Conservation (phyloP, 2,888 invertebrate genomes). For the Meiosimyza platycephala region DNA sequence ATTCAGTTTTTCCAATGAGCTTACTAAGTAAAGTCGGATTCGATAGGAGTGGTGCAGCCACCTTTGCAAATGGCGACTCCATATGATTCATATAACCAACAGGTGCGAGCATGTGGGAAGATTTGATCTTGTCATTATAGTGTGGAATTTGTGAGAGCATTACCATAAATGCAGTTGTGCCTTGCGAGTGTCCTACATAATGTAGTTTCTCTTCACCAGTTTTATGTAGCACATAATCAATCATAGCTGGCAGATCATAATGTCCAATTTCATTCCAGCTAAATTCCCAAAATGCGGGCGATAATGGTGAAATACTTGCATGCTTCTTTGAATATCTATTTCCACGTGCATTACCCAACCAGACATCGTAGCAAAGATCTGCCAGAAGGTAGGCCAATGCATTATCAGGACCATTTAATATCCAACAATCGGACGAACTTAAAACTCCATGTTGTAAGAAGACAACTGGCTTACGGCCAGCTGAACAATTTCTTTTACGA, state of each 20-base stretch:
- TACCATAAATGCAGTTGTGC: constrained; percentile 46
- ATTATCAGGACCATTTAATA: constrained; percentile 47
- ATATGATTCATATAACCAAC: constrained; percentile 68
- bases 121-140: constrained; percentile 46
- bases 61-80: constrained; percentile 60
- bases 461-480: constrained; percentile 49
- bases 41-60: constrained; percentile 59
- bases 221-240: constrained; percentile 46
- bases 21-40: constrained; percentile 36
- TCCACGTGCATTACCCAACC: constrained; percentile 54
- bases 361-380: constrained; percentile 55
- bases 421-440: constrained; percentile 49
- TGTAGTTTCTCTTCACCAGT: constrained; percentile 44
- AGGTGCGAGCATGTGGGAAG: constrained; percentile 50
- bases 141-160: constrained; percentile 40
- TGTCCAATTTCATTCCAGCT: constrained; percentile 90
- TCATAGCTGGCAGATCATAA: constrained; percentile 64
- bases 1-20: constrained; percentile 67
- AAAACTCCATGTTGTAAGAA: constrained; percentile 69
- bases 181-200: constrained; percentile 54
- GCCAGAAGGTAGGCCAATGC: constrained; percentile 48
- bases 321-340: constrained; percentile 49
- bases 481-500: constrained; percentile 32
- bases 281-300: constrained; percentile 48
- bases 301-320: constrained; percentile 41